Percentiles rank a stretch among this genome's conserved stretches.
phyloP scores from a whole-genome alignment of 2,113 vertebrate genomes.

The Tapirus terrestris region DNA sequence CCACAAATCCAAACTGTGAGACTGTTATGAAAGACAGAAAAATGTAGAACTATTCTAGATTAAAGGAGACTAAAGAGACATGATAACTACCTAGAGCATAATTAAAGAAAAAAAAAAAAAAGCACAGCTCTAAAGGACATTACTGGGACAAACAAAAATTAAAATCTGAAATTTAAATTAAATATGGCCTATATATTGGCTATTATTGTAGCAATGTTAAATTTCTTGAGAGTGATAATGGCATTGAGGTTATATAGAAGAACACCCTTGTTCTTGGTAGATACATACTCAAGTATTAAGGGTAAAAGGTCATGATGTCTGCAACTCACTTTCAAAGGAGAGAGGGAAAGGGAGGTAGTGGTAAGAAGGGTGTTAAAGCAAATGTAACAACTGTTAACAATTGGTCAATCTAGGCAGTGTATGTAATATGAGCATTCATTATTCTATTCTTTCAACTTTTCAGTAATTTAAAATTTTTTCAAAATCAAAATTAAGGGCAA shows the following conservation, averaged over 20 bases:
- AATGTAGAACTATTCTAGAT: background rate
- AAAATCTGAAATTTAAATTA: background rate
- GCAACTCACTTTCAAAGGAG: background rate
- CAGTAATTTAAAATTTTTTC: background rate
- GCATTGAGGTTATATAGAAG: background rate
- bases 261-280: background rate
- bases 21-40: background rate
- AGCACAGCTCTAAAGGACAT: background rate
- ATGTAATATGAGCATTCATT: background rate
- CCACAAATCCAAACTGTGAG: background rate
- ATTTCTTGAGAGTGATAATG: background rate
- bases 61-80: background rate
- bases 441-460: background rate
- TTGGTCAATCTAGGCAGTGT: background rate
- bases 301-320: background rate
- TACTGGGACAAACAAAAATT: background rate
- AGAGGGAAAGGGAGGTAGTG: background rate
- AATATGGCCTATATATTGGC: background rate
- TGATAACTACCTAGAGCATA: background rate
- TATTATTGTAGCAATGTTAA: background rate
- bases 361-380: background rate
- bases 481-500: constrained; percentile 21
- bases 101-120: background rate
- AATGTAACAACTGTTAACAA: background rate
- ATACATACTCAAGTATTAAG: background rate